Conservation (phyloP, 2,888 invertebrate genomes). For the Ochropacha duplaris region DNA sequence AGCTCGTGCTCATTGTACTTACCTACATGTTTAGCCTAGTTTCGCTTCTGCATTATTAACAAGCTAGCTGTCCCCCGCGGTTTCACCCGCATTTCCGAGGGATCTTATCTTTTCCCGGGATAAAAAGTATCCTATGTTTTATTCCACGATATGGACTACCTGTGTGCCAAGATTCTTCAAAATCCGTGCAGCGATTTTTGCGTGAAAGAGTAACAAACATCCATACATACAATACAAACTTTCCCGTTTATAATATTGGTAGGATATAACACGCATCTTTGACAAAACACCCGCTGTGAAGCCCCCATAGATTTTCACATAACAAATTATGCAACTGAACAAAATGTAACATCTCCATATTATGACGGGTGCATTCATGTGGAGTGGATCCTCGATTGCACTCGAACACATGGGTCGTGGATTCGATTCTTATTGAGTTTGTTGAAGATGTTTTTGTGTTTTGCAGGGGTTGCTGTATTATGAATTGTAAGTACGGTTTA, state of each 20-base stretch:
- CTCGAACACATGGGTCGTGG: constrained; percentile 75
- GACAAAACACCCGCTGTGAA: constrained; percentile 30
- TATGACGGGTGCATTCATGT: constrained; percentile 65
- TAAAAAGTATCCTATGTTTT: too few relatives aligned
- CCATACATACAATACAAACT: too few relatives aligned
- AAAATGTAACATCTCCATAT: constrained; percentile 58
- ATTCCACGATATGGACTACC: too few relatives aligned
- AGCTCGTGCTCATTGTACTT: too few relatives aligned
- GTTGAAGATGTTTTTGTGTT: constrained; percentile 63
- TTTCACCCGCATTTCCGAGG: too few relatives aligned
- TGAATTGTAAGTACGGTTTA: constrained; percentile 34
- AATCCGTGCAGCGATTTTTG: too few relatives aligned
- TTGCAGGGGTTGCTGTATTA: constrained; percentile 21
- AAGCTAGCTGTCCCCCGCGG: too few relatives aligned
- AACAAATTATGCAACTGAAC: constrained; percentile 62
- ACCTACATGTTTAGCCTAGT: too few relatives aligned
- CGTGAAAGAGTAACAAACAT: too few relatives aligned
- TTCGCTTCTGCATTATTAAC: too few relatives aligned
- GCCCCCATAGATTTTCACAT: constrained; percentile 70
- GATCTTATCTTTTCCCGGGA: too few relatives aligned
- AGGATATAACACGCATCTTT: background rate
- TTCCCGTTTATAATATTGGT: background rate
- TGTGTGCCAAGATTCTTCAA: too few relatives aligned
- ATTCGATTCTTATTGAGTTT: constrained; percentile 73
- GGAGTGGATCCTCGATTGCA: constrained; percentile 45